phyloP scores from a whole-genome alignment of 2,888 invertebrate species.

The Drosophila multiciliata region DNA sequence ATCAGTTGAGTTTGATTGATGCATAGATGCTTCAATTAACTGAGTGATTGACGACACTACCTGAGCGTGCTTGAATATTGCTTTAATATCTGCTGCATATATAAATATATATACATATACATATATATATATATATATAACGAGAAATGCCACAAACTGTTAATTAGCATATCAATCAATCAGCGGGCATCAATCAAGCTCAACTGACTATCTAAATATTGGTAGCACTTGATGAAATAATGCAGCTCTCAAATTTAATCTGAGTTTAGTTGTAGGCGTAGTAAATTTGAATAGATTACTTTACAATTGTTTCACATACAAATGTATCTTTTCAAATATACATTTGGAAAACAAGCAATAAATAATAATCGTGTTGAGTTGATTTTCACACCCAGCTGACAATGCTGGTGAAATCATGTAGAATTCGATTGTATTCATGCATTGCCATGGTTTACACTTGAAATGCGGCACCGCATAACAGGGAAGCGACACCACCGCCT shows the following conservation, averaged over 20 bases:
- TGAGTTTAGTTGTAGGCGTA: neutral
- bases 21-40: conserved; percentile 38
- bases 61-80: conserved; percentile 1
- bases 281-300: neutral
- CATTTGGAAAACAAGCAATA: neutral
- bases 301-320: neutral
- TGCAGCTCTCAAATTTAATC: neutral
- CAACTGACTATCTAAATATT: too few species aligned
- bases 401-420: conserved; percentile 3
- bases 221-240: neutral
- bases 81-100: neutral
- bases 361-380: neutral
- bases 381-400: neutral
- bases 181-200: too few species aligned
- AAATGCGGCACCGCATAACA: conserved; percentile 11
- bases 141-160: neutral
- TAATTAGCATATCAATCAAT: too few species aligned
- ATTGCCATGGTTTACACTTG: neutral
- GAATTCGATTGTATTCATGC: neutral
- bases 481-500: conserved; percentile 6
- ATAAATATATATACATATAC: too few species aligned
- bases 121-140: too few species aligned
- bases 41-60: conserved; percentile 52
- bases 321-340: neutral
- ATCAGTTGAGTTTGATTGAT: conserved; percentile 70